Base-by-base conservation (phyloP, 2,113 vertebrate species). In the Cichladusa arquata region DNA sequence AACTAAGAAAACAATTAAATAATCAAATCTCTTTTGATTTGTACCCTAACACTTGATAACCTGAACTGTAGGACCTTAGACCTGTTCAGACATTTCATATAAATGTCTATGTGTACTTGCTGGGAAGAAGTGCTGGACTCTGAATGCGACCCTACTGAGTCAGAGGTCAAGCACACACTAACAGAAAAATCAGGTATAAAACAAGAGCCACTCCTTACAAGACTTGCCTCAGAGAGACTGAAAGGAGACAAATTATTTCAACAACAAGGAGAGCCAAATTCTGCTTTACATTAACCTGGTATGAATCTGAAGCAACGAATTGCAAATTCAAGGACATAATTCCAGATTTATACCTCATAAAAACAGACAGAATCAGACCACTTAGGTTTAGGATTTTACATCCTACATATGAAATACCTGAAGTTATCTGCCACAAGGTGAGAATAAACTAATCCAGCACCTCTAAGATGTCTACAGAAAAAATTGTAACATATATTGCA, bases 351-450 rank as follows among this genome's bases (percentile, higher is more conserved):
- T 33, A 89, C 15, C 12, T 74, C 81, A 76, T 50, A 47, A 84
- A 93, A 91, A 4, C 20, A 66, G 81, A 65, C 17, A 90, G 42
- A 92, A 61, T 64, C 61, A 61, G 36, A 48, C 11, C 28, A 31
- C 19, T 82, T 81, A 88, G 53, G 64, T 87, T 96, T 93, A 93
- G 81, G 90, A 38, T 96, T 71, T 88, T 91, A 85, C 24, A 94
- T 73, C 42, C 60, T 86, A 81, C 28, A 64, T 33, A 72, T 26
- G 14, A 81, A 89, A 10, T 45, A 90, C 34, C 61, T 53, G 40
- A 91, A 50, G 19, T 38, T 77, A 67, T 29, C 79, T 85, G 71
- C 62, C 42, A 76, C 57, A 65, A 42, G 23, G 54, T 66, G 47
- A 92, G 84, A 89, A 91, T 25, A 94, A 95, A 88, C 11, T 6